Evolutionary conservation across 1,140 invertebrate genomes (phyloP).

Genomic region (Sminthurinus signatus): DNA sequence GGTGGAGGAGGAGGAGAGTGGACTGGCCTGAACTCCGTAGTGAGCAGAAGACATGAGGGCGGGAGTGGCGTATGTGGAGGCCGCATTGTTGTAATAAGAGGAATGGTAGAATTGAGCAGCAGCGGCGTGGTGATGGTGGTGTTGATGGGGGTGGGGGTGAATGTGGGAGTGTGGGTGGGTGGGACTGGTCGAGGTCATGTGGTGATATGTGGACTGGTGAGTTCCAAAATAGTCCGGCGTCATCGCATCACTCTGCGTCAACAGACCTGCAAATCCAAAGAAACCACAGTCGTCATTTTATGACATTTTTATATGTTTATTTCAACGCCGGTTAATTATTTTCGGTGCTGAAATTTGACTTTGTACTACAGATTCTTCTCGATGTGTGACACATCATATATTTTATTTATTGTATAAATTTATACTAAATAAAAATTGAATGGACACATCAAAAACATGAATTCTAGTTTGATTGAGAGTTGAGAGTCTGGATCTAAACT

Average conservation of each 20-base stretch:
- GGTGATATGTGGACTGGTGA: slow-evolving; percentile 31
- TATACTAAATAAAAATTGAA: background rate
- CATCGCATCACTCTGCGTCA: slow-evolving; percentile 22
- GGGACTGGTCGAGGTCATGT: slow-evolving; percentile 33
- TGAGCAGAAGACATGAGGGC: slow-evolving; percentile 24
- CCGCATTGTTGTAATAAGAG: slow-evolving; percentile 25
- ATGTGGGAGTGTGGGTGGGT: slow-evolving; percentile 17
- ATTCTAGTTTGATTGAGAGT: too few species aligned
- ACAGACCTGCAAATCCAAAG: slow-evolving; percentile 13
- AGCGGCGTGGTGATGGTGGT: slow-evolving; percentile 23
- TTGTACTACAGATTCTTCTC: background rate
- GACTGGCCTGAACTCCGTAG: too few species aligned
- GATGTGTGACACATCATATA: background rate
- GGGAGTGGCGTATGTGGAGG: slow-evolving; percentile 18
- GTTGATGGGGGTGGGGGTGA: slow-evolving; percentile 17
- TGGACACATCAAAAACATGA: background rate
- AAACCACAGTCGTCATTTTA: background rate
- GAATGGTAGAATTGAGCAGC: slow-evolving; percentile 29
- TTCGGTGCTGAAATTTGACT: background rate
- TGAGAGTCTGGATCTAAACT: too few species aligned
- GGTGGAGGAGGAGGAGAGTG: slow-evolving; percentile 11
- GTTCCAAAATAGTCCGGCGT: slow-evolving; percentile 29
- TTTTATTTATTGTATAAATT: background rate
- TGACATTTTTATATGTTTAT: background rate
- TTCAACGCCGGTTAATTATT: background rate